Evolutionary conservation across 2,888 invertebrate genomes (phyloP), one percentile per base, ranked within the genome.

Genomic region (Palloptera scutellata): DNA sequence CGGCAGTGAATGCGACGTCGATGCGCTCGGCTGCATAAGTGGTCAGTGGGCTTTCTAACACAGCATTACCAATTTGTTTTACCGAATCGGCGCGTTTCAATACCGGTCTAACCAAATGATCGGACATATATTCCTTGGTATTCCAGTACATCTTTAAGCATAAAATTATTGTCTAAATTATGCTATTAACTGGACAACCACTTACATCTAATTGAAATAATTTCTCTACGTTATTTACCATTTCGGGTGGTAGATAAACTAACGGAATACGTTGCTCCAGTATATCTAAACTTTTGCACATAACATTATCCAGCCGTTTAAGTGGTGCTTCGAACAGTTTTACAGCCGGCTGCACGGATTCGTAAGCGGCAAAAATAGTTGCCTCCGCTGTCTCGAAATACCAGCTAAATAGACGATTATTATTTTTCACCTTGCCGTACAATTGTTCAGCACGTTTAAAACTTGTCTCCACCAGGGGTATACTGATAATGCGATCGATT

Each of bases 211-310:
- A 62, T 30, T 48, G 19, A 68, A 42, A 8, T 62, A 51, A 61
- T 20, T 20, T 51, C 6, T 51, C 13, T 55, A 60, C 19, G 67
- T 51, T 64, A 81, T 87, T 89, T 87, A 95, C 95, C 87, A 92
- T 89, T 86, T 95, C 90, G 10, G 96, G 94, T 6, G 95, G 94
- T 73, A 95, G 86, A 81, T 91, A 90, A 70, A 96, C 92, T 1
- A 91, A 89, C 0, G 96, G 96, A 59, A 94, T 91, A 69, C 89
- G 89, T 77, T 92, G 89, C 82, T 96, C 95, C n/a, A 96, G 90
- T 51, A 92, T 88, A 75, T 95, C 94, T 72, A 96, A 88, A 66
- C 94, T 93, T 80, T 89, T 91, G 86, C 94, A 95, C 70, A 96
- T 89, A 70, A 94, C 87, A 72, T 87, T 87, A 85, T 94, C 94